phyloP scores from a whole-genome alignment of 2,797 vertebrate genomes.

The Cheirogaleus major region DNA sequence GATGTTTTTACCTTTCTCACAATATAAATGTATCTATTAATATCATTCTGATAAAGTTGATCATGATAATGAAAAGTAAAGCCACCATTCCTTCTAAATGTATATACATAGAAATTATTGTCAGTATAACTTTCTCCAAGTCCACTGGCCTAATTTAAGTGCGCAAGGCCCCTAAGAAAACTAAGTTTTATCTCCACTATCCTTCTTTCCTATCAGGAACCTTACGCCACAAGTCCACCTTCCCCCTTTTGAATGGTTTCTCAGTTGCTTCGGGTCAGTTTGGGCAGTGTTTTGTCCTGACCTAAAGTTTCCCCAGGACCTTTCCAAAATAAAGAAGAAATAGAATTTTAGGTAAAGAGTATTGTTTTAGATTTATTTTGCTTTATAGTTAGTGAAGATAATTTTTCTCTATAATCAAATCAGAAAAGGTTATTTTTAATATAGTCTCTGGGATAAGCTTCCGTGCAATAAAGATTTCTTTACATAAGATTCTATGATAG shows the following conservation, averaged over 20 bases:
- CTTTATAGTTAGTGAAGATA: not conserved
- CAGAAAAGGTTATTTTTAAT: not conserved
- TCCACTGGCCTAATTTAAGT: not conserved
- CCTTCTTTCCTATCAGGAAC: not conserved
- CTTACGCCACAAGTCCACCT: rapidly evolving
- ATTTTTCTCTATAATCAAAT: not conserved
- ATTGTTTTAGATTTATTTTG: not conserved
- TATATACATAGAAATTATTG: not conserved
- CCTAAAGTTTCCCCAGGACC: not conserved
- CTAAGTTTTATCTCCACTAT: not conserved
- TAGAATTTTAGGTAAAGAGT: not conserved
- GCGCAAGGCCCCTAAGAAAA: not conserved
- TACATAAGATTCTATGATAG: not conserved
- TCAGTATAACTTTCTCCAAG: not conserved
- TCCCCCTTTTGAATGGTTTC: not conserved
- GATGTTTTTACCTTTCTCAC: not conserved
- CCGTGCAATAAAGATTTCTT: not conserved
- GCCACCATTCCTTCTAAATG: not conserved
- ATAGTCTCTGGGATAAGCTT: not conserved
- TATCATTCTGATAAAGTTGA: not conserved
- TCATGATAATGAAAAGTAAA: not conserved
- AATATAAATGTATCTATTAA: not conserved
- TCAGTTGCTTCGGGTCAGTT: not conserved
- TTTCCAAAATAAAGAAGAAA: conserved; percentile 18
- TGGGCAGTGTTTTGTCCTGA: not conserved